Base-by-base conservation (phyloP, 2,888 invertebrate species). In the Belgica antarctica region DNA sequence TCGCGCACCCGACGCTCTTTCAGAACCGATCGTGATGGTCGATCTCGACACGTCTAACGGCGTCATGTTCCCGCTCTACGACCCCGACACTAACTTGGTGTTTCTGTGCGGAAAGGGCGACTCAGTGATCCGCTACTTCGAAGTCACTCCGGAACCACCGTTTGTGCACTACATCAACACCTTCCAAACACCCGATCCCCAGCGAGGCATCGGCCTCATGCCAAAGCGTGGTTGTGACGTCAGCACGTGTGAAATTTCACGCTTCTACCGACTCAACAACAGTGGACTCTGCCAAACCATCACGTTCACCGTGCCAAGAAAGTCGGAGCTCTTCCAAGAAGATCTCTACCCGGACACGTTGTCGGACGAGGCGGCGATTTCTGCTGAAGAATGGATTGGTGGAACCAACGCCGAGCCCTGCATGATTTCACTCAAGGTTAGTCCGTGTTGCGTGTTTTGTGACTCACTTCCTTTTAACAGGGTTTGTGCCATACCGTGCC, bases 251-350 rank as follows among this genome's bases (percentile, higher is more conserved):
- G 98, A 98, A 84, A 94, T 98, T 75, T 85, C 90, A 75, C 89
- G 96, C 79, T 96, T 98, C 83, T 98, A 94, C 83, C 87, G 97
- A 75, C 85, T 98, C 71, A 96, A 96, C 81, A 94, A 94, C 81
- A 93, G 92, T 28, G 94, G 94, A 70, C 83, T 96, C 66, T 95
- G 96, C 80, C 97, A 97, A 85, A 88, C 87, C 75, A 78, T 81
- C 71, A 94, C 96, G n/a, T 96, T 98, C 95, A 96, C 96, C 70
- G 97, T 97, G 71, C 97, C 97, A 24, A 86, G 97, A 78, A 96
- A 96, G 86, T 95, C 96, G 72, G 96, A 96, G 81, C 85, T 94
- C 76, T 97, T 97, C 84, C 97, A 97, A 82, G 95, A 96, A 79
- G 97, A 97, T 82, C 83, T 98, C 73, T 98, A 95, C 81, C 97